Evolutionary conservation across 2,797 vertebrate genomes (phyloP).

Genomic region (Clarias platycephalus): DNA sequence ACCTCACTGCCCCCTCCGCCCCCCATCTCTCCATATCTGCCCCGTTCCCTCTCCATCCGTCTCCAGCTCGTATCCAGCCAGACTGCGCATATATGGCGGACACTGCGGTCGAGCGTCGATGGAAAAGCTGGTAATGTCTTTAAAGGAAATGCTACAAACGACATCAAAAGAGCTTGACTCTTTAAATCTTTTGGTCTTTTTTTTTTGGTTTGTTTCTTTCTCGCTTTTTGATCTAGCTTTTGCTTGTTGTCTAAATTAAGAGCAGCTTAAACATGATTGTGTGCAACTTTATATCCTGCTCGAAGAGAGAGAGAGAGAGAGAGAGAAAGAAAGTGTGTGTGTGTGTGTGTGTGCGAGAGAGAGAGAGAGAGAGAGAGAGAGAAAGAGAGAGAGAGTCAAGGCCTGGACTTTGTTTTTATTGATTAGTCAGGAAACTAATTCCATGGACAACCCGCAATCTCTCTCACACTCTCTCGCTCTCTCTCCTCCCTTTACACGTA

Average conservation of each 20-base stretch:
- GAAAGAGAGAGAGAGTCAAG: neutral
- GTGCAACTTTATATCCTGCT: neutral
- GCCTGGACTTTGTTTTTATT: conserved; percentile 59
- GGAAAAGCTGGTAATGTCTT: conserved; percentile 55
- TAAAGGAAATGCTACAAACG: neutral
- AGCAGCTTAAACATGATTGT: neutral
- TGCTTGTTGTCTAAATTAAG: conserved; percentile 1
- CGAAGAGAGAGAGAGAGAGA: neutral
- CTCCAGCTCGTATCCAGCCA: conserved; percentile 34
- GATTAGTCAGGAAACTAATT: conserved; percentile 76
- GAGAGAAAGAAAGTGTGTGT: too few species aligned
- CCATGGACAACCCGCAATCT: conserved; percentile 69
- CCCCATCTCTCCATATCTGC: conserved; percentile 21
- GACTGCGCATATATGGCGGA: conserved; percentile 35
- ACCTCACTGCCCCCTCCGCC: conserved; percentile 31
- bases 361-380: neutral
- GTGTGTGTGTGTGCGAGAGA: neutral
- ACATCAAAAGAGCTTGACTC: neutral
- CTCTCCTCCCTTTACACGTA: conserved; percentile 31
- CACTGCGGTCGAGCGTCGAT: conserved; percentile 38
- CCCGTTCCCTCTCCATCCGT: conserved; percentile 39
- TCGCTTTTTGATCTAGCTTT: neutral
- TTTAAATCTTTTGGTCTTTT: neutral
- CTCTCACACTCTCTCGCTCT: conserved; percentile 46
- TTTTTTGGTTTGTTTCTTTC: neutral